Conservation (phyloP, 2,113 vertebrate genomes). For the Paradoxurus hermaphroditus region DNA sequence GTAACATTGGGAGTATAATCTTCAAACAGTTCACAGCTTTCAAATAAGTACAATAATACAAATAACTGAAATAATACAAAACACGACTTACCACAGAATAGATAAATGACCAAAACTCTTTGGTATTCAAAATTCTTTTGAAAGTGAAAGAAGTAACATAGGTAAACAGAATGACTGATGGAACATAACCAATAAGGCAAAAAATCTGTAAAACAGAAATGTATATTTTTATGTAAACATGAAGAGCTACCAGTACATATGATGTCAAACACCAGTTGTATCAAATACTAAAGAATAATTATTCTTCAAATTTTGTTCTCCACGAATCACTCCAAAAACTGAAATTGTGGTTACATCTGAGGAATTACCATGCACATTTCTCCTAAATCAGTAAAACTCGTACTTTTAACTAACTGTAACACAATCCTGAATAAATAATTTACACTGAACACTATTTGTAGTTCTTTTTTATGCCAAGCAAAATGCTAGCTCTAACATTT, state of each 20-base stretch:
- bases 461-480: constrained; percentile 3
- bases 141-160: constrained; percentile 95
- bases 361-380: background rate
- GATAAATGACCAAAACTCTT: constrained; percentile 95
- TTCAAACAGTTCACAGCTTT: background rate
- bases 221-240: background rate
- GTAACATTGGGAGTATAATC: background rate
- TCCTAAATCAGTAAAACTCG: background rate
- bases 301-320: background rate
- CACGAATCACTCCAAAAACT: background rate
- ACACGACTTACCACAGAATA: constrained; percentile 93
- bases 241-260: background rate
- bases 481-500: background rate
- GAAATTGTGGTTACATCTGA: background rate
- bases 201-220: constrained; percentile 85
- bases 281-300: background rate
- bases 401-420: background rate
- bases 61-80: background rate
- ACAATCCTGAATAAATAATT: background rate
- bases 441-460: constrained; percentile 23
- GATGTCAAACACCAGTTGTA: background rate
- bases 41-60: background rate
- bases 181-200: constrained; percentile 91
- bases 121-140: constrained; percentile 91
- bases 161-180: constrained; percentile 93